These are phyloP conservation scores for Phalangium opilio DNA, from an alignment of 2,888 invertebrate genomes.

Conservation along the genomic window DNA sequence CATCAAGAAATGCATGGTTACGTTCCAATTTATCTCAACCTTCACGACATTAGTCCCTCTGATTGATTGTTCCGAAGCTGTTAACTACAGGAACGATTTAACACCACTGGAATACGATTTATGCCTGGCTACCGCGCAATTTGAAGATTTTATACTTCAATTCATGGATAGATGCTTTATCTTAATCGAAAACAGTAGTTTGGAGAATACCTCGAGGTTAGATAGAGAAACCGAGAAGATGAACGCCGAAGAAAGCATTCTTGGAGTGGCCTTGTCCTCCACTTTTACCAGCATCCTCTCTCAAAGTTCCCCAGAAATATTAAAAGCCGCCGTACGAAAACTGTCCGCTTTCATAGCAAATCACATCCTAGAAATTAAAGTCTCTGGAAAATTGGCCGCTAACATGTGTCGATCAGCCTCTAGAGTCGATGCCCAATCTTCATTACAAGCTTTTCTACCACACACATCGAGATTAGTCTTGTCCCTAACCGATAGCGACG, in stretches of 20 bases:
- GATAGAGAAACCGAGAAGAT: conserved; percentile 35
- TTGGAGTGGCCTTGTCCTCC: conserved; percentile 52
- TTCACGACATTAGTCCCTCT: conserved; percentile 63
- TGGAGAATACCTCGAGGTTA: conserved; percentile 42
- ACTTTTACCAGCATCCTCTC: conserved; percentile 51
- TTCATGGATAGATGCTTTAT: conserved; percentile 51
- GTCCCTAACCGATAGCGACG: conserved; percentile 42
- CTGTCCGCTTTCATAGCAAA: conserved; percentile 52
- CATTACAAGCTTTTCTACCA: conserved; percentile 55
- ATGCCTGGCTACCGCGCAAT: conserved; percentile 65
- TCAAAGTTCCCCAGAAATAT: conserved; percentile 52
- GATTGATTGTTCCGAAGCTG: conserved; percentile 66
- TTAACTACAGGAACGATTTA: conserved; percentile 47
- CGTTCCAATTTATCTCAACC: conserved; percentile 60
- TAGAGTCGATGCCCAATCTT: conserved; percentile 48
- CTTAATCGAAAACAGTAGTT: conserved; percentile 32
- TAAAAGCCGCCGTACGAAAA: conserved; percentile 52
- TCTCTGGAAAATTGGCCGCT: conserved; percentile 64
- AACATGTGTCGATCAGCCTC: conserved; percentile 46
- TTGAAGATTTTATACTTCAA: conserved; percentile 76
- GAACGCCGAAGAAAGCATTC: conserved; percentile 51
- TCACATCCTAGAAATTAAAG: conserved; percentile 63
- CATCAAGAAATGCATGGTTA: conserved; percentile 42
- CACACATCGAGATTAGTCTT: conserved; percentile 49
- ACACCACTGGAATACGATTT: conserved; percentile 53